A percentile compares a stretch with the other conserved stretches of the same genome.
Evolutionary conservation across 2,113 vertebrate species (phyloP).

Genomic region (Urocitellus parryii): DNA sequence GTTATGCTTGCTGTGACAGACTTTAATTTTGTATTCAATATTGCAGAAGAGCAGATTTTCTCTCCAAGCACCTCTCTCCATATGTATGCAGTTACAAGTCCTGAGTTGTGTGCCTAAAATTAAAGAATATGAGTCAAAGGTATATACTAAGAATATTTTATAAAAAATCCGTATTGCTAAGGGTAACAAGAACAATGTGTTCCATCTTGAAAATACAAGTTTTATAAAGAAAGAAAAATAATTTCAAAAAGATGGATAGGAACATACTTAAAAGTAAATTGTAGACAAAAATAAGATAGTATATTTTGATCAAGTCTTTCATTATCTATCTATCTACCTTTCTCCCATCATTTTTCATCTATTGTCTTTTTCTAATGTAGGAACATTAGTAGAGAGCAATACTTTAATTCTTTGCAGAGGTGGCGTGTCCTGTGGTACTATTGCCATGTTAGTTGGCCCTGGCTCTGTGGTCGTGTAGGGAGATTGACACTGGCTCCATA

Average conservation of each 20-base stretch:
- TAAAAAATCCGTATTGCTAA: constrained; percentile 33
- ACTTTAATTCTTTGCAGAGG: background rate
- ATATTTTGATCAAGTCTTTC: background rate
- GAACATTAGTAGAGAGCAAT: background rate
- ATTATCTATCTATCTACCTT: background rate
- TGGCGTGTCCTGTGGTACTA: background rate
- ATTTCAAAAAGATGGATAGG: background rate
- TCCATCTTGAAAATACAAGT: constrained; percentile 21
- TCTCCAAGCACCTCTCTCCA: constrained; percentile 31
- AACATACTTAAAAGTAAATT: constrained; percentile 7
- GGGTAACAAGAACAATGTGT: background rate
- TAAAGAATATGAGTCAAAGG: constrained; percentile 67
- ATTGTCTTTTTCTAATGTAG: background rate
- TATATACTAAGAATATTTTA: constrained; percentile 60
- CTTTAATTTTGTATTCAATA: constrained; percentile 44
- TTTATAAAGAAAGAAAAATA: background rate
- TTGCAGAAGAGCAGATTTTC: constrained; percentile 28
- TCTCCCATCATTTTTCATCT: background rate
- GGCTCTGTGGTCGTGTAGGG: background rate
- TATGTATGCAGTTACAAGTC: constrained; percentile 33
- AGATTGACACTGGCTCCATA: background rate
- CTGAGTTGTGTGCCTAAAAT: constrained; percentile 33
- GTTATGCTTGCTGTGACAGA: background rate
- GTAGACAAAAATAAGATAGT: background rate
- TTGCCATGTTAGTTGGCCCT: background rate